A percentile compares a stretch with the other conserved stretches of the same genome.
Evolutionary conservation across 2,113 vertebrate genomes (phyloP).

Genomic region (Procavia capensis): DNA sequence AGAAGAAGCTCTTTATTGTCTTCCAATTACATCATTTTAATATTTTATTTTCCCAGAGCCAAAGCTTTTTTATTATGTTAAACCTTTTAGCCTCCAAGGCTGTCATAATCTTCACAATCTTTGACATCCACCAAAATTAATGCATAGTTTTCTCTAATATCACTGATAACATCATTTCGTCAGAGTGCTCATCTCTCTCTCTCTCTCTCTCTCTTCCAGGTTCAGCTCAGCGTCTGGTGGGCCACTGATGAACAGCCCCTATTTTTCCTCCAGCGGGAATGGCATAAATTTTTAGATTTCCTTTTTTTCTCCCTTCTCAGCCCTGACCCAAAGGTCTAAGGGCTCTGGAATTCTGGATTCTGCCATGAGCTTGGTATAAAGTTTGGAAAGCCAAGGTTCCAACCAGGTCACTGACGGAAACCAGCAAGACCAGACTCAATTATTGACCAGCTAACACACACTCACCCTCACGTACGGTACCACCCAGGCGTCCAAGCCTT

Average conservation of each 20-base stretch:
- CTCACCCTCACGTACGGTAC: not conserved
- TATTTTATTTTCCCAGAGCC: conserved; percentile 43
- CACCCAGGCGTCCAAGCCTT: not conserved
- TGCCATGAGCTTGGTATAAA: conserved; percentile 54
- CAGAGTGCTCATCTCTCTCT: not conserved
- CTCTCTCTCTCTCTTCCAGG: conserved; percentile 74
- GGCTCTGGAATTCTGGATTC: conserved; percentile 68
- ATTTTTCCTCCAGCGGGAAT: conserved; percentile 69
- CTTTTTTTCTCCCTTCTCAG: not conserved
- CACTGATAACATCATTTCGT: not conserved
- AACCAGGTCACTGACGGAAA: conserved; percentile 62
- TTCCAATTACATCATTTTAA: conserved; percentile 26
- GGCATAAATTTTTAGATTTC: conserved; percentile 70
- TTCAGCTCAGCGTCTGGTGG: conserved; percentile 74
- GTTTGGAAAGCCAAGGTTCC: conserved; percentile 64
- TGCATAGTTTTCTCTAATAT: not conserved
- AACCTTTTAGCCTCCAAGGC: conserved; percentile 38
- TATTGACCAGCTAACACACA: not conserved
- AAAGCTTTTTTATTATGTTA: not conserved
- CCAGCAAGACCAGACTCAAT: conserved; percentile 57
- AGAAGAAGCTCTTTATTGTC: not conserved
- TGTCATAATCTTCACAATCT: conserved; percentile 5
- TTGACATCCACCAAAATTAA: conserved; percentile 54
- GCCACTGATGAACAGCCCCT: conserved; percentile 70
- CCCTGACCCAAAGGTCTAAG: conserved; percentile 9